phyloP scores from a whole-genome alignment of 2,888 invertebrate species.

The Hymenopus coronatus region DNA sequence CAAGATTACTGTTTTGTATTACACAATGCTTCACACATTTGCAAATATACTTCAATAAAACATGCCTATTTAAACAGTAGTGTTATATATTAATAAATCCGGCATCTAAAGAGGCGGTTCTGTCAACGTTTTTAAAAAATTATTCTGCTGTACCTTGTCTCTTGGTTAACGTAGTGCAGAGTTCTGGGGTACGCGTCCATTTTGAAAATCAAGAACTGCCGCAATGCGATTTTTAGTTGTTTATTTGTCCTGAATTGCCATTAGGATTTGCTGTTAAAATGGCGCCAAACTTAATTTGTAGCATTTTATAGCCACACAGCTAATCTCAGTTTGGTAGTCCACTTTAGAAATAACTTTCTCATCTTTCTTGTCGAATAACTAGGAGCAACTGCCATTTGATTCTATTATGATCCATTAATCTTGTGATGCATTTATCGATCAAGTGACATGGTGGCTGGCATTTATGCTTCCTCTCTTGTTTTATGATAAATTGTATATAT shows the following conservation, averaged over 20 bases:
- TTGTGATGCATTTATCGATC: no score
- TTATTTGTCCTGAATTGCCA: slow-evolving; percentile 2
- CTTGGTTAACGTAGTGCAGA: slow-evolving; percentile 29
- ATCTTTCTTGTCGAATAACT: no score
- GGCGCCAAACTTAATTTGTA: not conserved
- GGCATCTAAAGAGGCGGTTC: not conserved
- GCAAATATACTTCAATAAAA: not conserved
- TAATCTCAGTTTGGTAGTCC: not conserved
- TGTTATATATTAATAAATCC: not conserved
- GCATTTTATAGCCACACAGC: not conserved
- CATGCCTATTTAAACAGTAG: not conserved
- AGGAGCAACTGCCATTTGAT: no score
- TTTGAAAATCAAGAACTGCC: slow-evolving; percentile 29
- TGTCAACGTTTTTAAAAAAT: not conserved
- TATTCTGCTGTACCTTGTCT: not conserved
- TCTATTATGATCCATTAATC: no score
- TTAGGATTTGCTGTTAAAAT: not conserved
- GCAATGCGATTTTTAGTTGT: slow-evolving; percentile 31
- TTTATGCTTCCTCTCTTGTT: no score
- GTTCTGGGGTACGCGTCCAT: slow-evolving; percentile 29
- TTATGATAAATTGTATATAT: no score
- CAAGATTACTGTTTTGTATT: slow-evolving; percentile 2
- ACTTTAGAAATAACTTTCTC: no score
- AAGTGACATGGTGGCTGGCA: no score
- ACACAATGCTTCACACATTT: not conserved